A percentile compares a stretch with the other conserved stretches of the same genome.
phyloP scores from a whole-genome alignment of 2,888 invertebrate genomes.

The Machimus atricapillus region DNA sequence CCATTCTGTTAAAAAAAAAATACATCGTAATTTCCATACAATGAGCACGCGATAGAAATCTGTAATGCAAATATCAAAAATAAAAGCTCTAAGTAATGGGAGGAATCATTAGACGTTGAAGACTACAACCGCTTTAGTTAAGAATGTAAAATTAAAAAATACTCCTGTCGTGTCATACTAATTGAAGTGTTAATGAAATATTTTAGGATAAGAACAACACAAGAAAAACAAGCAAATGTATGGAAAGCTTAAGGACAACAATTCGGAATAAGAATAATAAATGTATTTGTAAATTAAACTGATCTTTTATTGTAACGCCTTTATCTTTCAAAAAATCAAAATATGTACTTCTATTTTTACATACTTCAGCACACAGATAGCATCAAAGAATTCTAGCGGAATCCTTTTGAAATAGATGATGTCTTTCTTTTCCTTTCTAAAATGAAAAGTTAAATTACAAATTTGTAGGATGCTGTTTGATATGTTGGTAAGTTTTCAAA shows the following conservation, averaged over 20 bases:
- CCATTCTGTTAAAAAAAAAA: not conserved
- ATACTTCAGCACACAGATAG: too few species aligned
- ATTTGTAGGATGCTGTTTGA: too few species aligned
- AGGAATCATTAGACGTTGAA: not conserved
- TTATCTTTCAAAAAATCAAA: not conserved
- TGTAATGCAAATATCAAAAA: not conserved
- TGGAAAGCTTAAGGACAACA: constrained; percentile 22
- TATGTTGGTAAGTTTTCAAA: too few species aligned
- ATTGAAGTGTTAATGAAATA: constrained; percentile 9
- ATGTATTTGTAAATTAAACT: constrained; percentile 31
- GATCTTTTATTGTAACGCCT: not conserved
- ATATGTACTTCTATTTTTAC: not conserved
- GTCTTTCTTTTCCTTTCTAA: too few species aligned
- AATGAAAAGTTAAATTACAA: too few species aligned
- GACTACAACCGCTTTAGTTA: constrained; percentile 13
- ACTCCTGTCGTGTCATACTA: constrained; percentile 33
- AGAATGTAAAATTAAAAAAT: constrained; percentile 4
- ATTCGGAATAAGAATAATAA: constrained; percentile 21
- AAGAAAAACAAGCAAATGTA: constrained; percentile 19
- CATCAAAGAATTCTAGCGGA: too few species aligned
- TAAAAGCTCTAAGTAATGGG: not conserved
- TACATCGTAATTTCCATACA: not conserved
- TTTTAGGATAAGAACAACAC: constrained; percentile 11
- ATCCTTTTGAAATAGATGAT: too few species aligned
- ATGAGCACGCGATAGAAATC: not conserved